Evolutionary conservation across 2,797 vertebrate genomes (phyloP).

Genomic region (Cirrhinus molitorella): DNA sequence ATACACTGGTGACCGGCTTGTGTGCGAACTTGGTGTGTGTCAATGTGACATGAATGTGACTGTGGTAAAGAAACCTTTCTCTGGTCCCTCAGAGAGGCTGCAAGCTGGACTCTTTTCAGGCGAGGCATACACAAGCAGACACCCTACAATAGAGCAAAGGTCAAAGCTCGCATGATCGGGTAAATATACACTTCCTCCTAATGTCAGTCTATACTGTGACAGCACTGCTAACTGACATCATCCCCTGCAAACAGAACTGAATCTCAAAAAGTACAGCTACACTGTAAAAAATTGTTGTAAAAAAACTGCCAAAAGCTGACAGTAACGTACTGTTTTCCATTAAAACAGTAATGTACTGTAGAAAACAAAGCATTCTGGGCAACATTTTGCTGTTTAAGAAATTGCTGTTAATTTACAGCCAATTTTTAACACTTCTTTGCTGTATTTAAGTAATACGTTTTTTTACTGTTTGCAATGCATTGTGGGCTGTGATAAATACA

Average conservation of each 20-base stretch:
- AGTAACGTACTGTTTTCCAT: no score
- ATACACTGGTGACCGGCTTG: conserved; percentile 21
- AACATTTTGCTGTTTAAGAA: no score
- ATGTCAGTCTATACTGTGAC: not conserved
- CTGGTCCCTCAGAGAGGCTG: conserved; percentile 6
- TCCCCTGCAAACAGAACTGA: not conserved
- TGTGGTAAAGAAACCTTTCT: conserved; percentile 33
- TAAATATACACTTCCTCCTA: conserved; percentile 18
- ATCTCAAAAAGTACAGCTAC: not conserved
- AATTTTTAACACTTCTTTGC: no score
- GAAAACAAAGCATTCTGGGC: no score
- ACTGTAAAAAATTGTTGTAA: no score
- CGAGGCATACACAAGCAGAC: not conserved
- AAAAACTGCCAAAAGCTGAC: no score
- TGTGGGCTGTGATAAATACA: no score
- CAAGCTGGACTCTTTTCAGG: conserved; percentile 14
- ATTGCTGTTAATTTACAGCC: no score
- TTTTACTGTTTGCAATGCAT: no score
- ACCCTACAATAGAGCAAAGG: conserved; percentile 39
- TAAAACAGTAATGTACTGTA: no score
- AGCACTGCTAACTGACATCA: conserved; percentile 28
- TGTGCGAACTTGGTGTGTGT: not conserved
- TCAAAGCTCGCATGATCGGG: conserved; percentile 36
- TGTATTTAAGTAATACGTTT: no score
- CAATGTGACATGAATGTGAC: conserved; percentile 18